phyloP scores from a whole-genome alignment of 2,797 vertebrate species.

The Spheniscus humboldti region DNA sequence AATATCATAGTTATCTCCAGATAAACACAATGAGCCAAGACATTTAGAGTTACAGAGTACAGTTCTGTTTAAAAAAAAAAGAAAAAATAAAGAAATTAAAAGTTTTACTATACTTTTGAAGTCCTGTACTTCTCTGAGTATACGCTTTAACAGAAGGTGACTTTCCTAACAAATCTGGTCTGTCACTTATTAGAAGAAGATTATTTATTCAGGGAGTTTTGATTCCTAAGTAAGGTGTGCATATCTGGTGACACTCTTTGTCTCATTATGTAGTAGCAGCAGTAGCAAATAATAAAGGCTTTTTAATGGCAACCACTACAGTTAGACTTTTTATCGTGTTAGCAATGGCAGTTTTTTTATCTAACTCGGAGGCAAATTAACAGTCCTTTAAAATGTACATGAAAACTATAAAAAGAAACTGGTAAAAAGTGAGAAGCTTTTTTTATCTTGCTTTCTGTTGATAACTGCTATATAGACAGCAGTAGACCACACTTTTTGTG shows the following conservation, averaged over 20 bases:
- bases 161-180: background rate
- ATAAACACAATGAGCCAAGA: background rate
- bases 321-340: constrained; percentile 6
- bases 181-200: background rate
- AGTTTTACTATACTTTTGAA: background rate
- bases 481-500: background rate
- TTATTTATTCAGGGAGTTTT: background rate
- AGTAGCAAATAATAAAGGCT: background rate
- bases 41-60: background rate
- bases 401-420: background rate
- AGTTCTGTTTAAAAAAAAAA: background rate
- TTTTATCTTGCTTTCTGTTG: background rate
- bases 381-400: background rate
- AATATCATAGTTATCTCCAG: background rate
- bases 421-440: background rate
- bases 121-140: background rate
- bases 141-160: background rate
- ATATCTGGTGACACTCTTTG: background rate
- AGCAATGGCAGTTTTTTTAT: background rate
- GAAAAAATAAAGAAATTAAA: background rate
- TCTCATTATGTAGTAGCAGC: background rate
- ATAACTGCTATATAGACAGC: background rate
- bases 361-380: background rate
- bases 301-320: background rate
- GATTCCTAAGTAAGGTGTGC: background rate